Percentiles rank a stretch among this genome's conserved stretches.
Evolutionary conservation across 2,888 invertebrate species (phyloP).

Genomic region (Orthosia incerta): DNA sequence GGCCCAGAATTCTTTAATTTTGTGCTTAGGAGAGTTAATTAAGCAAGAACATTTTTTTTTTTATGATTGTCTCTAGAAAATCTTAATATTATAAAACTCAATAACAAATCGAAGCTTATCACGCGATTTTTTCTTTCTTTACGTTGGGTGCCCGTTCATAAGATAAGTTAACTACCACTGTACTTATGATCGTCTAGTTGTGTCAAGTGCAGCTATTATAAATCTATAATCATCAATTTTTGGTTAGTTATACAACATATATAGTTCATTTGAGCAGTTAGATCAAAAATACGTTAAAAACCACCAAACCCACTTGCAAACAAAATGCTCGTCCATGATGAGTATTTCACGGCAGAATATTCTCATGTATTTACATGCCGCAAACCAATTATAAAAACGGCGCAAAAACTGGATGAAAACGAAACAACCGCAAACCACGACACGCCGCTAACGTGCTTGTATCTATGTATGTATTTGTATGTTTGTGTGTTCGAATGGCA

Average conservation of each 20-base stretch:
- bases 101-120: too few relatives aligned
- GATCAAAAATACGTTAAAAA: background rate
- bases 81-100: too few relatives aligned
- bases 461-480: background rate
- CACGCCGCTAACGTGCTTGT: background rate
- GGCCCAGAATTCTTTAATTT: too few relatives aligned
- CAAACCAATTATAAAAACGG: conserved; percentile 31
- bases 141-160: too few relatives aligned
- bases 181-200: background rate
- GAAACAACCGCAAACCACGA: conserved; percentile 20
- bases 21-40: too few relatives aligned
- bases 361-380: conserved; percentile 12
- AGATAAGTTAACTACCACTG: too few relatives aligned
- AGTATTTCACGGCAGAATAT: conserved; percentile 12
- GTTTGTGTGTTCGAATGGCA: background rate
- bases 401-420: conserved; percentile 23
- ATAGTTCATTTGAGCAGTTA: background rate
- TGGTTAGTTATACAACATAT: background rate
- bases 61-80: too few relatives aligned
- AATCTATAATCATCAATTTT: background rate
- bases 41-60: too few relatives aligned
- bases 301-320: background rate
- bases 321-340: background rate
- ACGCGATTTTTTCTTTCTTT: too few relatives aligned
- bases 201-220: background rate